Evolutionary conservation across 2,888 invertebrate genomes (phyloP).

Genomic region (Phaonia tiefii): DNA sequence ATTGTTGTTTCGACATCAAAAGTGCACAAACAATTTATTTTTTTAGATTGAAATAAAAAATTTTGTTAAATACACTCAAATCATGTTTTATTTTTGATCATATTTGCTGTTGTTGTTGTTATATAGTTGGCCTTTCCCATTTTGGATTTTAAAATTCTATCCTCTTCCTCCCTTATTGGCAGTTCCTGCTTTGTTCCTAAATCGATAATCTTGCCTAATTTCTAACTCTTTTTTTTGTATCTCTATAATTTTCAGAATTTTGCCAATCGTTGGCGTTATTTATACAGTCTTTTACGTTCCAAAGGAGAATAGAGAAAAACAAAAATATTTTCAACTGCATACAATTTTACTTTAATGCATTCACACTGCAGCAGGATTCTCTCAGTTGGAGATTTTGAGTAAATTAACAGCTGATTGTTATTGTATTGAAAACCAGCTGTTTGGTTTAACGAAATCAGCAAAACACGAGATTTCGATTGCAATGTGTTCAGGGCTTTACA

Average conservation of each 20-base stretch:
- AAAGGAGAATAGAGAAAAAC: conserved; percentile 61
- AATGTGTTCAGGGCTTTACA: too few relatives aligned
- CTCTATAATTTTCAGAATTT: conserved; percentile 75
- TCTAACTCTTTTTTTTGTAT: conserved; percentile 18
- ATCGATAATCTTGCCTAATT: too few relatives aligned
- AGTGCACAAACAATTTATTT: conserved; percentile 26
- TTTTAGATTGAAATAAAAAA: conserved; percentile 42
- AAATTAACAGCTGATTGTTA: too few relatives aligned
- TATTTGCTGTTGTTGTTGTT: neutral
- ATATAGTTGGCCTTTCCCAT: neutral
- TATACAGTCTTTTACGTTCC: conserved; percentile 74
- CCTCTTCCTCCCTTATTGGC: neutral
- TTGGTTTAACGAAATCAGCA: too few relatives aligned
- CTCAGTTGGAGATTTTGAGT: too few relatives aligned
- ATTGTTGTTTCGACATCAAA: neutral
- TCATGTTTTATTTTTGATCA: conserved; percentile 10
- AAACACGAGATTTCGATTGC: too few relatives aligned
- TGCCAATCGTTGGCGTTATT: conserved; percentile 79
- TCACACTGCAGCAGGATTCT: too few relatives aligned
- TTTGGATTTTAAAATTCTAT: neutral
- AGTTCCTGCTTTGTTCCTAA: conserved; percentile 12
- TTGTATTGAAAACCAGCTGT: too few relatives aligned
- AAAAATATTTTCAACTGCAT: neutral
- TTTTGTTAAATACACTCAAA: conserved; percentile 18
- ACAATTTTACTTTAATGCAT: neutral